Conservation (phyloP, 2,113 vertebrate genomes). For the Epinephelus moara region DNA sequence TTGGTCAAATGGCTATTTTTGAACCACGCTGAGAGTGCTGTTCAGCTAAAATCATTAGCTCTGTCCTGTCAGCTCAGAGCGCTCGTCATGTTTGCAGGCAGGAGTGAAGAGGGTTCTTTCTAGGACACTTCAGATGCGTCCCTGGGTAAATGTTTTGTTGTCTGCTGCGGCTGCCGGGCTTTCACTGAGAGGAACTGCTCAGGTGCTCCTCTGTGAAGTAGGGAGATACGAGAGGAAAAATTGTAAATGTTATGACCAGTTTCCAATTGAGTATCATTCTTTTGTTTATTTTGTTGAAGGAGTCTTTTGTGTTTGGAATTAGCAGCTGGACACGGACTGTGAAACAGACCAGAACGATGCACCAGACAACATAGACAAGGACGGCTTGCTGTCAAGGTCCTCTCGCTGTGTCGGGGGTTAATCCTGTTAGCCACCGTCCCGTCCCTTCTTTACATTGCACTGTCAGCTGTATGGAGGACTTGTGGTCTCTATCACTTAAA, state of each 20-base stretch:
- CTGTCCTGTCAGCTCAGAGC: slow-evolving; percentile 8
- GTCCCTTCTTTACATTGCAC: slow-evolving; percentile 55
- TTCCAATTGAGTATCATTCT: not conserved
- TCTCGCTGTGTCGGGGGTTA: slow-evolving; percentile 47
- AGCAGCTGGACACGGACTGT: not conserved
- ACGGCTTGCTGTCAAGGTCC: slow-evolving; percentile 25
- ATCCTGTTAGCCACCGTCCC: slow-evolving; percentile 64
- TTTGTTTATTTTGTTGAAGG: slow-evolving; percentile 4
- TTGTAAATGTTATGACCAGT: not conserved
- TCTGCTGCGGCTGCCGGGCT: not conserved
- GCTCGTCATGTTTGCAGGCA: slow-evolving; percentile 26
- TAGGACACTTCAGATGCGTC: not conserved
- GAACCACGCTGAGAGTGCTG: slow-evolving; percentile 28
- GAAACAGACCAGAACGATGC: not conserved
- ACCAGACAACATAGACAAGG: slow-evolving; percentile 34
- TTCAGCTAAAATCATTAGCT: slow-evolving; percentile 43
- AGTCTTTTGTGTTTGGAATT: slow-evolving; percentile 6
- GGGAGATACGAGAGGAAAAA: not conserved
- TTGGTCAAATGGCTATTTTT: slow-evolving; percentile 64
- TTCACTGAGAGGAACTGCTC: not conserved
- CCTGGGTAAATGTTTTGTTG: slow-evolving; percentile 17
- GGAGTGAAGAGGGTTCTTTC: slow-evolving; percentile 9
- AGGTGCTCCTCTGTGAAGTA: not conserved
- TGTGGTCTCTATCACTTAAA: slow-evolving; percentile 54
- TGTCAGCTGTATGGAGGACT: slow-evolving; percentile 68